phyloP scores from a whole-genome alignment of 2,113 vertebrate genomes.

The Chlorodrepanis virens region DNA sequence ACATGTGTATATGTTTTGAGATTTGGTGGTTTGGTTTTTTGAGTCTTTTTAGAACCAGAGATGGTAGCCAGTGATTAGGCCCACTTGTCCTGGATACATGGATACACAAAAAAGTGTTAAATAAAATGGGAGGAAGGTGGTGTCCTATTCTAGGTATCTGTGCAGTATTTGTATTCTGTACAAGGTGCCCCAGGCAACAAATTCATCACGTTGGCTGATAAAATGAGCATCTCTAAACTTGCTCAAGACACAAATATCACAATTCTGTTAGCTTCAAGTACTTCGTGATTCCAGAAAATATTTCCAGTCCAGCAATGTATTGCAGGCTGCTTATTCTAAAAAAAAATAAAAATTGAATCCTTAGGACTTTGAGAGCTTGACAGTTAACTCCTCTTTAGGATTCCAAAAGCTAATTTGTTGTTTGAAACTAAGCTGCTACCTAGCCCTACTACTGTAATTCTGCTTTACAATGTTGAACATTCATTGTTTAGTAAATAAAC shows the following conservation, averaged over 20 bases:
- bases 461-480: background rate
- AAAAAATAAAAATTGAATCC: background rate
- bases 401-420: background rate
- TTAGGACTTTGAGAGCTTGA: background rate
- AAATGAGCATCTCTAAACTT: background rate
- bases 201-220: background rate
- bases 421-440: background rate
- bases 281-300: background rate
- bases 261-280: background rate
- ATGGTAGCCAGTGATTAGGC: background rate
- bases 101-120: background rate
- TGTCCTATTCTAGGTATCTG: too few relatives aligned
- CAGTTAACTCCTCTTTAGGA: background rate
- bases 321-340: background rate
- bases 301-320: accelerated
- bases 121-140: background rate
- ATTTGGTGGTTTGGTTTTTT: background rate
- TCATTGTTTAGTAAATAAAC: background rate
- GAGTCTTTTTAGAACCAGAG: background rate
- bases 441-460: background rate
- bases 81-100: background rate
- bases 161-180: background rate
- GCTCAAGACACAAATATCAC: background rate
- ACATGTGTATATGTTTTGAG: background rate
- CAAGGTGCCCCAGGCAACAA: background rate